Evolutionary conservation across 2,797 vertebrate genomes (phyloP), one percentile per base, ranked within the genome.

Genomic region (Platyrinchus mystaceus): DNA sequence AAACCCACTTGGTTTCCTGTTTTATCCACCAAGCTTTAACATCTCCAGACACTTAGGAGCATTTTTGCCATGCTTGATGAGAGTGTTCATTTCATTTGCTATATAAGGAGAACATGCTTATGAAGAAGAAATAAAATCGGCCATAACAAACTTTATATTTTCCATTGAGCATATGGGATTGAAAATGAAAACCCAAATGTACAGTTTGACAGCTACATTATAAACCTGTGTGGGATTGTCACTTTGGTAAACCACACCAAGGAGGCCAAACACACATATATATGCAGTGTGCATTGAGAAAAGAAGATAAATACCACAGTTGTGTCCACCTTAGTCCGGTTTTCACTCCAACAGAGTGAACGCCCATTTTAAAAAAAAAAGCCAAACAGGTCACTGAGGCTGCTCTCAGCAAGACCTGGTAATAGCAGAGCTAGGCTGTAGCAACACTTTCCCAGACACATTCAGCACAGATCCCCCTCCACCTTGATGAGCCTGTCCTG

Each of bases 221-320:
- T 10, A 43, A 82, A 5, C 6, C 2, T 12, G 34, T 17, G 17
- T 26, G 15, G 15, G 13, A 64, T 23, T 27, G 32, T 20, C 28
- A 15, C 49, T 74, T 70, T 12, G n/a, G 20, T 24, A 86, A 81
- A 84, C 17, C 58, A 55, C 36, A 67, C 32, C 34, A 56, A 49
- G 17, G 30, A 36, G 7, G 10, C 13, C 55, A 84, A 89, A 56
- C 0, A 1, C 36, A 67, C 15, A 32, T 6, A 60, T 7, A 19
- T 3, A 28, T 14, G 32, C 30, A 22, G 20, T 20, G 7, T 32
- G 11, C 0, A 0, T 4, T 27, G 32, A 56, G 62, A 76, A 83
- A 52, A 79, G 26, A 64, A 46, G 43, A 83, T 28, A 71, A 82
- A 15, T 49, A 47, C 5, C 39, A 73, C 34, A 6, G 13, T 4